Evolutionary conservation across 2,888 invertebrate genomes (phyloP).

Genomic region (Macaria liturata): DNA sequence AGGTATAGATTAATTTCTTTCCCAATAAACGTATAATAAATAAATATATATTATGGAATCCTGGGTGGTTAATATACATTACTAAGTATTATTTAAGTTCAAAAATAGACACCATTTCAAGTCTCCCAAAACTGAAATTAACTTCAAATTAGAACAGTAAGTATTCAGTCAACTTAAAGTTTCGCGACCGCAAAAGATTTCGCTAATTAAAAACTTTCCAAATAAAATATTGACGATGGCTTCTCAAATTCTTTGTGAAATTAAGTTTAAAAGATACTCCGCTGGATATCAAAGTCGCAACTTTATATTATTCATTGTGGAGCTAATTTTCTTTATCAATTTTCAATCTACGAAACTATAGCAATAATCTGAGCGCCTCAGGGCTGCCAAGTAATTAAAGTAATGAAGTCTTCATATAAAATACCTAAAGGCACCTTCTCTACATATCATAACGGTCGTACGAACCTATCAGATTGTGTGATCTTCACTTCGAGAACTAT

Average conservation of each 20-base stretch:
- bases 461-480: slow-evolving; percentile 29
- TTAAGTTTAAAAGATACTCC: slow-evolving; percentile 10
- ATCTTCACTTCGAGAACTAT: slow-evolving; percentile 27
- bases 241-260: slow-evolving; percentile 21
- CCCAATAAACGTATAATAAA: too few species aligned
- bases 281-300: slow-evolving; percentile 22
- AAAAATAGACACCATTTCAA: slow-evolving; percentile 2
- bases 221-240: slow-evolving; percentile 25
- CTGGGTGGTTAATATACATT: too few species aligned
- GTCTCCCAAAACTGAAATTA: slow-evolving; percentile 14
- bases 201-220: slow-evolving; percentile 25
- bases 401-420: slow-evolving; percentile 50
- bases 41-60: too few species aligned
- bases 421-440: slow-evolving; percentile 40
- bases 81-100: too few species aligned
- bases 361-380: slow-evolving; percentile 31
- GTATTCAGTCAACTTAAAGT: slow-evolving; percentile 21
- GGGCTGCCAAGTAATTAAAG: slow-evolving; percentile 41
- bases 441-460: slow-evolving; percentile 35
- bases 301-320: slow-evolving; percentile 31
- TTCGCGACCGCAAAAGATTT: slow-evolving; percentile 25
- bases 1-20: too few species aligned
- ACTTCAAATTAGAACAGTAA: slow-evolving; percentile 21
- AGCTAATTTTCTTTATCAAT: slow-evolving; percentile 35
- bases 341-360: slow-evolving; percentile 33